Evolutionary conservation across 2,888 invertebrate species (phyloP).

Genomic region (Aspidiotus rigidus): DNA sequence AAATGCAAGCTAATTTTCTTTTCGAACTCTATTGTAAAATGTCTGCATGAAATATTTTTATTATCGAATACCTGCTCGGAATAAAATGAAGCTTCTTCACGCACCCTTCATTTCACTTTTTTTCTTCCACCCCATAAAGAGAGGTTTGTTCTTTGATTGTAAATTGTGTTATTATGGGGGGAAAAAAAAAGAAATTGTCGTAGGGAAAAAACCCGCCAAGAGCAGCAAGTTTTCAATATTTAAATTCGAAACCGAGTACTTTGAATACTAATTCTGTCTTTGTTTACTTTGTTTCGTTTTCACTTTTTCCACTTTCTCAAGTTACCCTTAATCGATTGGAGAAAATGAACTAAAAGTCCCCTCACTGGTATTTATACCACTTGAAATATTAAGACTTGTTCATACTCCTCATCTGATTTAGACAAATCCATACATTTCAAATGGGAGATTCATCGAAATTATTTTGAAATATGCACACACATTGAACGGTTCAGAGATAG

Average conservation of each 20-base stretch:
- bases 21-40: background rate
- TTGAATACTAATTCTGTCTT: conserved; percentile 23
- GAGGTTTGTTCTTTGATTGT: background rate
- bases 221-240: conserved; percentile 10
- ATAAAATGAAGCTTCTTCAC: background rate
- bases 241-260: conserved; percentile 7
- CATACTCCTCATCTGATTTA: no score
- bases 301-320: no score
- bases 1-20: background rate
- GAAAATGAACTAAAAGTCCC: no score
- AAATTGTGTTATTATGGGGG: background rate
- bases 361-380: no score
- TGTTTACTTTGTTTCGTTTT: no score
- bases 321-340: no score
- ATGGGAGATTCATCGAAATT: no score
- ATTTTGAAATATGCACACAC: no score
- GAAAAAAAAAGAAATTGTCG: background rate
- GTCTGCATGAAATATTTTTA: conserved; percentile 1
- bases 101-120: background rate
- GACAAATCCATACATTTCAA: no score
- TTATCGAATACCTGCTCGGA: conserved; percentile 10
- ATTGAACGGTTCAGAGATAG: no score
- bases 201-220: background rate
- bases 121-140: conserved; percentile 3
- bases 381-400: no score